A percentile compares a stretch with the other conserved stretches of the same genome.
These are phyloP conservation scores for Diabrotica virgifera DNA, from an alignment of 1,140 invertebrate species.

Conservation along the genomic window DNA sequence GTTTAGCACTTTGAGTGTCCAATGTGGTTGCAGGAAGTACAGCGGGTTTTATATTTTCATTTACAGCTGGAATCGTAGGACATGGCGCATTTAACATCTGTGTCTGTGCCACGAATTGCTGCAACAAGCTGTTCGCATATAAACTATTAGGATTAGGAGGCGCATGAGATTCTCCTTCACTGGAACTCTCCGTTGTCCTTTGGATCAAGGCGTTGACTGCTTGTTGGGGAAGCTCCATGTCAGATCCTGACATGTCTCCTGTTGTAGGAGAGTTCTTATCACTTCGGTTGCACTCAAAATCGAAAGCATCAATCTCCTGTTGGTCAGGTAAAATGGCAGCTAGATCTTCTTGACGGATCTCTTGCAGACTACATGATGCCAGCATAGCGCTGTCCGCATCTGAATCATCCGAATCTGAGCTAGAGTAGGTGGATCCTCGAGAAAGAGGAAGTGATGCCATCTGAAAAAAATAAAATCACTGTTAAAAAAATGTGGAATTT, in stretches of 20 bases:
- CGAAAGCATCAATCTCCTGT: slow-evolving; percentile 59
- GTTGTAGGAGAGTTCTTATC: slow-evolving; percentile 38
- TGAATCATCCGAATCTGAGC: slow-evolving; percentile 44
- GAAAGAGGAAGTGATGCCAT: slow-evolving; percentile 44
- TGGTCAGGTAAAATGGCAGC: slow-evolving; percentile 65
- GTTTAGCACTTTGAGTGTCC: slow-evolving; percentile 11
- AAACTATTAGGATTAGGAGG: slow-evolving; percentile 43
- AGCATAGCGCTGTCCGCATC: slow-evolving; percentile 42
- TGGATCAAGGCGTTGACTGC: slow-evolving; percentile 68
- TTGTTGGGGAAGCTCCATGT: slow-evolving; percentile 66
- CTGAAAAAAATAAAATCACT: slow-evolving; percentile 31
- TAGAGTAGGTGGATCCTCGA: slow-evolving; percentile 42
- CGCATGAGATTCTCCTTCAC: slow-evolving; percentile 55
- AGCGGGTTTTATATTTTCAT: slow-evolving; percentile 18
- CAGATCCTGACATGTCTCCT: slow-evolving; percentile 60
- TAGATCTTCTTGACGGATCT: slow-evolving; percentile 66
- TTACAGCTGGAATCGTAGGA: slow-evolving; percentile 15
- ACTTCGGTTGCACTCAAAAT: slow-evolving; percentile 53
- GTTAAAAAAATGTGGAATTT: no score
- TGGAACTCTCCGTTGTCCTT: slow-evolving; percentile 59
- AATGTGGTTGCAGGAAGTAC: not conserved
- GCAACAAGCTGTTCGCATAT: slow-evolving; percentile 51
- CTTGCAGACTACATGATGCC: slow-evolving; percentile 48
- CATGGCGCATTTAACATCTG: slow-evolving; percentile 56
- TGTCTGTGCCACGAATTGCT: slow-evolving; percentile 63